phyloP scores from a whole-genome alignment of 2,888 invertebrate genomes.

The Phoronis australis region DNA sequence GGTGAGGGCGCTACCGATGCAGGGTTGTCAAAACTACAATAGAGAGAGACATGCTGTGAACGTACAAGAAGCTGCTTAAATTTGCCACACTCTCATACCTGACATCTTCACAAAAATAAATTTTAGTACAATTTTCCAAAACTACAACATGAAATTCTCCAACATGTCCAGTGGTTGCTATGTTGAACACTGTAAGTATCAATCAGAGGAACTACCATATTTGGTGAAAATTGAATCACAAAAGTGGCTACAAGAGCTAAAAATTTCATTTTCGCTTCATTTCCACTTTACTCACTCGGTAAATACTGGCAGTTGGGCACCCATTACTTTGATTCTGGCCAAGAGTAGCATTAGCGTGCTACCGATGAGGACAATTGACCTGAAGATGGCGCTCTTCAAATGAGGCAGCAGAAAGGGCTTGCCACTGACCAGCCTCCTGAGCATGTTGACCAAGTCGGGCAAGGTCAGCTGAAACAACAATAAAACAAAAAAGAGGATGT shows the following conservation, averaged over 20 bases:
- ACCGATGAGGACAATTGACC: constrained; percentile 73
- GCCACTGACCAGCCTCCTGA: constrained; percentile 24
- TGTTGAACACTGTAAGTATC: no score
- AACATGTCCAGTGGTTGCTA: no score
- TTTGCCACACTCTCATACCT: no score
- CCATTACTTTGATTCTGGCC: constrained; percentile 87
- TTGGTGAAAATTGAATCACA: no score
- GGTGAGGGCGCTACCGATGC: constrained; percentile 84
- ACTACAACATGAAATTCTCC: no score
- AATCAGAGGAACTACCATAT: no score
- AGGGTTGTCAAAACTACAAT: constrained; percentile 86
- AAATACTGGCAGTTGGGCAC: constrained; percentile 90
- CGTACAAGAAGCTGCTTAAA: no score
- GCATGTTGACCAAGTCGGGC: constrained; percentile 25
- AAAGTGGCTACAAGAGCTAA: no score
- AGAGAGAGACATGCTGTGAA: constrained; percentile 2
- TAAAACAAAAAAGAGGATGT: constrained; percentile 1
- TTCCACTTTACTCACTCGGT: constrained; percentile 70
- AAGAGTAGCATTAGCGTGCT: constrained; percentile 76
- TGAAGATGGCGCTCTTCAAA: constrained; percentile 53
- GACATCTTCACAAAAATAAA: no score
- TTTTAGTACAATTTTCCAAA: no score
- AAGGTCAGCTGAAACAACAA: constrained; percentile 29
- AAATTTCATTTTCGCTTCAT: no score
- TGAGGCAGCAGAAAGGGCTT: constrained; percentile 31